Evolutionary conservation across 1,140 invertebrate species (phyloP).

Genomic region (Choristoneura fumiferana): DNA sequence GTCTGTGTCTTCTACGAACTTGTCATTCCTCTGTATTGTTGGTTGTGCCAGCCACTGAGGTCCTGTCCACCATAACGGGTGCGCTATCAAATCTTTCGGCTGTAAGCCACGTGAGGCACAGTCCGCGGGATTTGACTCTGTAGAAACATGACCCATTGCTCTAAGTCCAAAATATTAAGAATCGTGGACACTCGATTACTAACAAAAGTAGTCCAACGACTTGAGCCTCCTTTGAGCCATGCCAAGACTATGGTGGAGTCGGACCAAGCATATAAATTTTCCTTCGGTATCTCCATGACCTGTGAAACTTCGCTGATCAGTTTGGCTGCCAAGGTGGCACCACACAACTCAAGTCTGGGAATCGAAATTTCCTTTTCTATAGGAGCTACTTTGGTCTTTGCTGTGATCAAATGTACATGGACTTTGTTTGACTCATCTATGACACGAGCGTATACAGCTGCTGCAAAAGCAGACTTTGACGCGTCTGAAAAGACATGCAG

Average conservation of each 20-base stretch:
- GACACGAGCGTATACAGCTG: constrained; percentile 31
- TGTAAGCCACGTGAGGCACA: constrained; percentile 29
- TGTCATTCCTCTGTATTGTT: constrained; percentile 2
- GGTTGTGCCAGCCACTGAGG: constrained; percentile 23
- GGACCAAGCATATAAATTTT: constrained; percentile 48
- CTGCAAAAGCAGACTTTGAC: constrained; percentile 33
- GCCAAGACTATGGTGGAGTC: constrained; percentile 63
- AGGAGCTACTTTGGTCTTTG: constrained; percentile 53
- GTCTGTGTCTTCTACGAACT: constrained; percentile 19
- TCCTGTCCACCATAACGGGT: constrained; percentile 30
- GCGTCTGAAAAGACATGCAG: constrained; percentile 40
- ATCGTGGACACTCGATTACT: constrained; percentile 61
- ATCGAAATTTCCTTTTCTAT: constrained; percentile 45
- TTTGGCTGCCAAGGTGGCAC: constrained; percentile 39
- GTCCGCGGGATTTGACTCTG: constrained; percentile 31
- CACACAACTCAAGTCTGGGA: constrained; percentile 50
- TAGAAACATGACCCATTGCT: constrained; percentile 43
- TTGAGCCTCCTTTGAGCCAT: constrained; percentile 48
- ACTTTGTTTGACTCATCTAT: constrained; percentile 19
- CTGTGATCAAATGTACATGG: constrained; percentile 31
- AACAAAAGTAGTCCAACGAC: constrained; percentile 51
- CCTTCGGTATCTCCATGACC: constrained; percentile 41
- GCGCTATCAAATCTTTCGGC: constrained; percentile 20
- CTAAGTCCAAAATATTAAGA: constrained; percentile 29
- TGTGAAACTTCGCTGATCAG: constrained; percentile 31